These are phyloP conservation scores for Neosalanx taihuensis DNA, from an alignment of 2,797 vertebrate species.

Conservation along the genomic window DNA sequence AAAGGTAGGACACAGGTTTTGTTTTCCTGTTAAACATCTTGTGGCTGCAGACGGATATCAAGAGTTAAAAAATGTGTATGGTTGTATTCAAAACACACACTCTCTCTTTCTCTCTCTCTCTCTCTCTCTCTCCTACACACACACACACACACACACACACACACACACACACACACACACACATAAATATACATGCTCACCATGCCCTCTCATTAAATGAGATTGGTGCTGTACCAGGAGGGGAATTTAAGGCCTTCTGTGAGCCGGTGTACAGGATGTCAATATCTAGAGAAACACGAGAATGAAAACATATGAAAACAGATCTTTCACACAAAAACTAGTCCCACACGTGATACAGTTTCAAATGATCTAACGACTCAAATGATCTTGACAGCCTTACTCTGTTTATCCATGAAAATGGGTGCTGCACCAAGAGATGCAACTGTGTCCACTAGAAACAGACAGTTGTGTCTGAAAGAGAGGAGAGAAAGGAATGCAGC, in stretches of 20 bases:
- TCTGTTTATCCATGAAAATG: slow-evolving; percentile 93
- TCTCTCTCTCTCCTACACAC: slow-evolving; percentile 1
- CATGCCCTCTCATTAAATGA: slow-evolving; percentile 92
- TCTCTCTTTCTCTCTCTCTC: not conserved
- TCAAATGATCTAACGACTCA: not conserved
- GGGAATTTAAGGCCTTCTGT: slow-evolving; percentile 90
- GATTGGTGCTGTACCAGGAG: slow-evolving; percentile 88
- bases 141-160: slow-evolving; percentile 21
- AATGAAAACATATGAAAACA: not conserved
- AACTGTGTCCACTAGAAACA: slow-evolving; percentile 90
- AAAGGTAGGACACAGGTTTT: slow-evolving; percentile 83
- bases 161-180: slow-evolving; percentile 20
- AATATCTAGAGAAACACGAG: slow-evolving; percentile 72
- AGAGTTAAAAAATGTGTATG: too few relatives aligned
- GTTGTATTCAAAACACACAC: not conserved
- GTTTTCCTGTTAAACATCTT: slow-evolving; percentile 89
- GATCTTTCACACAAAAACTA: not conserved
- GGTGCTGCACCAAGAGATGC: slow-evolving; percentile 90
- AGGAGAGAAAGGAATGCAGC: not conserved
- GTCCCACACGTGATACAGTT: not conserved
- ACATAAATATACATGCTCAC: slow-evolving; percentile 60
- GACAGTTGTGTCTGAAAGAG: slow-evolving; percentile 80
- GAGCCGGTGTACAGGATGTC: slow-evolving; percentile 89
- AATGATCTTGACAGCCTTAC: slow-evolving; percentile 60
- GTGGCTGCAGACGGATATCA: slow-evolving; percentile 64